Conservation (phyloP, 2,888 invertebrate species). For the Tachina grossa region DNA sequence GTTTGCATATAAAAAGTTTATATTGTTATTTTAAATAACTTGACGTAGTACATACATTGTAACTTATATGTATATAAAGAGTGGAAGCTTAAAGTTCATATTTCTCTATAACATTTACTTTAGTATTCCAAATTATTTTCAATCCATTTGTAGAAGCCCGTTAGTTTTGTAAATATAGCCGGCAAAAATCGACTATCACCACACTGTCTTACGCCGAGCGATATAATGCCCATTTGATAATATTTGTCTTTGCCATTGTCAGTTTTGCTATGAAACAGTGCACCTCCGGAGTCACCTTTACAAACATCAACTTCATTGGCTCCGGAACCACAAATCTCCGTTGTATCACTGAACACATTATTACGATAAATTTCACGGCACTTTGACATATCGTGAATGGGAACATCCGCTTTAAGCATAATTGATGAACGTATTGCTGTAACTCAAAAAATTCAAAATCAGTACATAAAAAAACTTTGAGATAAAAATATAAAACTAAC, state of each 20-base stretch:
- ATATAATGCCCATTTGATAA: constrained; percentile 56
- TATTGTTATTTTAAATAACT: too few species aligned
- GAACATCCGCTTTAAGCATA: constrained; percentile 43
- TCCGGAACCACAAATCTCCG: constrained; percentile 57
- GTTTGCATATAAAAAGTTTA: too few species aligned
- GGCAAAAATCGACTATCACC: constrained; percentile 57
- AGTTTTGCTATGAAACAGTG: constrained; percentile 13
- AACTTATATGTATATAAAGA: background rate
- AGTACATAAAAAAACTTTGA: background rate
- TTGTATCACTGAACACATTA: constrained; percentile 52
- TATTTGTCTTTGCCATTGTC: background rate
- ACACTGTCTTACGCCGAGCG: constrained; percentile 54
- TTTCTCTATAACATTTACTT: background rate
- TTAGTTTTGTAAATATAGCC: constrained; percentile 54
- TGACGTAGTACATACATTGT: too few species aligned
- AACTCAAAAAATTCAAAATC: background rate
- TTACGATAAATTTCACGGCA: constrained; percentile 55
- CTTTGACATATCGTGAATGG: constrained; percentile 42
- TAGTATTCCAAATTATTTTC: constrained; percentile 57
- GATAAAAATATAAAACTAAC: background rate
- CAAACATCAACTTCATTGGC: constrained; percentile 56
- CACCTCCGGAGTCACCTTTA: constrained; percentile 59
- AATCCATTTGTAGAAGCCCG: constrained; percentile 55
- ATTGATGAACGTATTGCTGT: constrained; percentile 37
- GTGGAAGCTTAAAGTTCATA: background rate